phyloP scores from a whole-genome alignment of 2,888 invertebrate genomes.

The Melipona beecheii region DNA sequence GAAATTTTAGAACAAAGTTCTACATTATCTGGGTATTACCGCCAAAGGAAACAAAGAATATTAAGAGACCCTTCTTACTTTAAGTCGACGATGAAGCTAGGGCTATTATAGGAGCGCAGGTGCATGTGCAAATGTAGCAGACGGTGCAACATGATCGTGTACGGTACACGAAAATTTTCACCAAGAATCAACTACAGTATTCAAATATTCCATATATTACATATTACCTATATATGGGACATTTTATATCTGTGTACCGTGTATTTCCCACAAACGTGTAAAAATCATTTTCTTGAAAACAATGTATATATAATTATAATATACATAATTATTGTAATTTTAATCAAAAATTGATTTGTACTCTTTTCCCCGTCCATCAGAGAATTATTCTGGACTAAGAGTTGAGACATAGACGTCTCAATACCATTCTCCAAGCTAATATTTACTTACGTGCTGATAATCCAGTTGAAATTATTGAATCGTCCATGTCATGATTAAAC shows the following conservation, averaged over 20 bases:
- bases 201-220: too few species aligned
- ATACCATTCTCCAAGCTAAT: background rate
- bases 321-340: too few species aligned
- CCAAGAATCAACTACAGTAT: background rate
- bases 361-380: too few species aligned
- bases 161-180: constrained; percentile 60
- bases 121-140: constrained; percentile 75
- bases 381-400: background rate
- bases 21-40: background rate
- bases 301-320: too few species aligned
- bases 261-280: too few species aligned
- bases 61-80: constrained; percentile 27
- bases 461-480: background rate
- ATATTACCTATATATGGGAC: too few species aligned
- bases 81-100: constrained; percentile 54
- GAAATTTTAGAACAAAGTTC: background rate
- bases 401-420: background rate
- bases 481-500: background rate
- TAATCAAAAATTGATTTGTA: too few species aligned
- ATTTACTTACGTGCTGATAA: constrained; percentile 11
- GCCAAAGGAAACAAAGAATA: constrained; percentile 29
- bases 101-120: constrained; percentile 72
- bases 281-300: too few species aligned
- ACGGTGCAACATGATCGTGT: constrained; percentile 53
- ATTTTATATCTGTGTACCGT: background rate